Conservation (phyloP, 2,797 vertebrate species). For the Paramormyrops hopkinsi region DNA sequence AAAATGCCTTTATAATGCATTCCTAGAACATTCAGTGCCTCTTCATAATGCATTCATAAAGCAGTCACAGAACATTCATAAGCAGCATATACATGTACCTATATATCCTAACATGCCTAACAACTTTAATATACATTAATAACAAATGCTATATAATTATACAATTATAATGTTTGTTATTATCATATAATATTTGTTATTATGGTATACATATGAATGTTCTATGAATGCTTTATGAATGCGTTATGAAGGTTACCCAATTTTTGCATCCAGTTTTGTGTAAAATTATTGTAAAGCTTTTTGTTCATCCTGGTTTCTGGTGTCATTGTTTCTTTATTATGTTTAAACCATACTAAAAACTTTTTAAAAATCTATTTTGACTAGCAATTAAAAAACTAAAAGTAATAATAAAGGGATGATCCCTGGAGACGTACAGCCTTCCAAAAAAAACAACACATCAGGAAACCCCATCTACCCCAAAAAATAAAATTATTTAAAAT, state of each 20-base stretch:
- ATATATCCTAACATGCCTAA: neutral
- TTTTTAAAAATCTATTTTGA: neutral
- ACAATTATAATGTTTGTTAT: neutral
- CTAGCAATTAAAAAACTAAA: neutral
- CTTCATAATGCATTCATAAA: neutral
- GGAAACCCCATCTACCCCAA: neutral
- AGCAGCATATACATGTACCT: neutral
- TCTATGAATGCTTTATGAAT: neutral
- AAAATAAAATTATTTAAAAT: neutral
- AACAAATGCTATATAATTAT: neutral
- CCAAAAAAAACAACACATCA: neutral
- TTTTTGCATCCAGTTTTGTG: neutral
- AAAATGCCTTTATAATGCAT: neutral
- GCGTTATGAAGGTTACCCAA: neutral
- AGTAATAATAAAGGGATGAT: neutral
- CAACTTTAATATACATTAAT: neutral
- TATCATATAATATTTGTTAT: neutral
- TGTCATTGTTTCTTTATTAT: neutral
- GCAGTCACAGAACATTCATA: neutral
- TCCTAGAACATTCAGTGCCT: neutral
- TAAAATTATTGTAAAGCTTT: neutral
- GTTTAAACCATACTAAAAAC: neutral
- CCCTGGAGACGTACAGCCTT: neutral
- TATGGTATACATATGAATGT: neutral
- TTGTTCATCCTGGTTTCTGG: neutral